Conservation (phyloP, 2,888 invertebrate species). For the Parapristionchus giblindavisi region DNA sequence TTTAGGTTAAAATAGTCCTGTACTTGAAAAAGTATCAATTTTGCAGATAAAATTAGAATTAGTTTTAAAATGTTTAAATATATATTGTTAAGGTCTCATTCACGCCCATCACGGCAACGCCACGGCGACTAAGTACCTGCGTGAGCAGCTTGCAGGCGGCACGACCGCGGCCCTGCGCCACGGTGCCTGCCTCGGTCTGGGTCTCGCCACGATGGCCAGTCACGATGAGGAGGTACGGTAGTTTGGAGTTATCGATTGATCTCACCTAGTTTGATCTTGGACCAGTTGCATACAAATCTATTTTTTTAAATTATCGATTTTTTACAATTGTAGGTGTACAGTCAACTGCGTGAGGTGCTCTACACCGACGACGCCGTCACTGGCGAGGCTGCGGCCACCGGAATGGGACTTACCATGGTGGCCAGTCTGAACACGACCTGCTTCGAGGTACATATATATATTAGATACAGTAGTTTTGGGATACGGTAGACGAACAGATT, state of each 20-base stretch:
- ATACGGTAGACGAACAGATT: not conserved
- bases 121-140: conserved; percentile 85
- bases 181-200: conserved; percentile 95
- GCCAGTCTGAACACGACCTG: conserved; percentile 87
- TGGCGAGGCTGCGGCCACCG: conserved; percentile 92
- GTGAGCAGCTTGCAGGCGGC: conserved; percentile 92
- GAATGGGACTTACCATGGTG: conserved; percentile 99
- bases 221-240: conserved; percentile 75
- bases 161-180: conserved; percentile 80
- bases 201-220: conserved; percentile 97
- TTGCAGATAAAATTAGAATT: no score
- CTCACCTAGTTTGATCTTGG: not conserved
- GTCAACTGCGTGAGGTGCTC: conserved; percentile 92
- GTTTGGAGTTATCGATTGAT: not conserved
- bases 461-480: not conserved
- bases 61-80: not conserved
- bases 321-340: conserved; percentile 84
- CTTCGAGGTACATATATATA: conserved; percentile 24
- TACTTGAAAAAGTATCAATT: no score
- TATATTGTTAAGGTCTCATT: conserved; percentile 80
- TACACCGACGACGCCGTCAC: conserved; percentile 99
- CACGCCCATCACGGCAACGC: conserved; percentile 98
- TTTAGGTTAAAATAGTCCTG: no score
- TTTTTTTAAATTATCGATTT: conserved; percentile 12
- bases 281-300: not conserved